Base-by-base conservation (phyloP, 2,888 invertebrate species). In the Melanophora roralis region DNA sequence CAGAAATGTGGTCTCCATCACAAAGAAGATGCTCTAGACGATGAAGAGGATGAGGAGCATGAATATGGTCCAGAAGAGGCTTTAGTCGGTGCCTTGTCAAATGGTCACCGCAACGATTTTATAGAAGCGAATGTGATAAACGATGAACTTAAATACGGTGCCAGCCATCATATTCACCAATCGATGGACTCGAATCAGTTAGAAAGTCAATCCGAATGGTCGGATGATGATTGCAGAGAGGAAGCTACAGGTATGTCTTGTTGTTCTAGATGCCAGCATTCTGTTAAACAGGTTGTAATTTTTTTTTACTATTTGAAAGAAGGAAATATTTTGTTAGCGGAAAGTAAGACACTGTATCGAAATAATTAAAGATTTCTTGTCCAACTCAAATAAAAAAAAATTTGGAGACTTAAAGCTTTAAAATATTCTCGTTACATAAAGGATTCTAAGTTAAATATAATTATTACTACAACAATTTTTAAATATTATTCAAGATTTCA, bases 151-250 rank as follows among this genome's bases (percentile, higher is more conserved):
- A 90, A 90, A 83, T 90, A 89, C 85, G 90, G 90, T 83, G 90
- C 89, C 71, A 86, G 88, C 16, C 89, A 89, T 86, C 88, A 89
- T 82, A 88, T 89, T 84, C 89, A 89, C 83, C 89, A 89, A 79
- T 90, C 90, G 81, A 86, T 89, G 84, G 86, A 90, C 84, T 87
- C 90, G 80, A 87, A 90, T 89, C 88, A 90, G 64, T 91, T 93
- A 83, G 93, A 93, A 86, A 95, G 95, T 89, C 94, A 95, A 85
- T 95, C 95, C n/a, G 95, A 95, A 87, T 95, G 95, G 95, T 95
- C 94, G 82, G 93, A 93, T 85, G 93, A 93, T 84, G 91, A 91
- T 83, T 92, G 92, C 83, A 93, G 93, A 82, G 93, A 92, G 49
- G 93, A 93, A 78, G 93, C 92, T 60, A 93, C 93, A n/a, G 93